phyloP scores from a whole-genome alignment of 1,140 invertebrate genomes.

The Nilaparvata lugens region DNA sequence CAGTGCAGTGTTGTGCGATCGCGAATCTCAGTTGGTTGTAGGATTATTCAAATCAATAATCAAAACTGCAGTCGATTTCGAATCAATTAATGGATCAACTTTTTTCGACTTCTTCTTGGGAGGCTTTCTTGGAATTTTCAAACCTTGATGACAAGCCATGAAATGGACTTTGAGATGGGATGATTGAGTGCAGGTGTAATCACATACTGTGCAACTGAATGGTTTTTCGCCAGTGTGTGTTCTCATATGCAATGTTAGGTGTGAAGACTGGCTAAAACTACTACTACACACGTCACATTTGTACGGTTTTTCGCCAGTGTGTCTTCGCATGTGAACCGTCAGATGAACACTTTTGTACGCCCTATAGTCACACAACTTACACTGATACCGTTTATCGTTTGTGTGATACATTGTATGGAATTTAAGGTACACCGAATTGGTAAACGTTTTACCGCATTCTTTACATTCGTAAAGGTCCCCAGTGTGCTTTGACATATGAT shows the following conservation, averaged over 20 bases:
- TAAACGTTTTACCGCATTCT: neutral
- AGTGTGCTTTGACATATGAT: too few species aligned
- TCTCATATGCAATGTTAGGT: neutral
- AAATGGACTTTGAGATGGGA: neutral
- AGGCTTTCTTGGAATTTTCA: neutral
- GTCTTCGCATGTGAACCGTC: neutral
- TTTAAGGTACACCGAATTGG: neutral
- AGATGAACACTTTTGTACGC: neutral
- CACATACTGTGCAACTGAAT: slow-evolving; percentile 1
- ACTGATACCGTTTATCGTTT: slow-evolving; percentile 1
- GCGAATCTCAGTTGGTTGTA: too few species aligned
- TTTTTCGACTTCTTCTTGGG: neutral
- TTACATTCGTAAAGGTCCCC: neutral
- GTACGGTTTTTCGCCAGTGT: slow-evolving; percentile 3
- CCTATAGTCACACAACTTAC: neutral
- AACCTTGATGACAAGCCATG: neutral
- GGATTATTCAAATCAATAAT: too few species aligned
- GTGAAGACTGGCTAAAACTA: neutral
- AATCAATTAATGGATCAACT: too few species aligned
- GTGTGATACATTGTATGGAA: neutral
- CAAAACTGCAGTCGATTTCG: too few species aligned
- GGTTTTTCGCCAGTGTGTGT: slow-evolving; percentile 1
- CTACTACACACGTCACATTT: slow-evolving; percentile 4
- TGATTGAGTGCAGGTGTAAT: neutral
- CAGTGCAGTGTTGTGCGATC: too few species aligned